Base-by-base conservation (phyloP, 2,797 vertebrate species). In the Erethizon dorsatum region DNA sequence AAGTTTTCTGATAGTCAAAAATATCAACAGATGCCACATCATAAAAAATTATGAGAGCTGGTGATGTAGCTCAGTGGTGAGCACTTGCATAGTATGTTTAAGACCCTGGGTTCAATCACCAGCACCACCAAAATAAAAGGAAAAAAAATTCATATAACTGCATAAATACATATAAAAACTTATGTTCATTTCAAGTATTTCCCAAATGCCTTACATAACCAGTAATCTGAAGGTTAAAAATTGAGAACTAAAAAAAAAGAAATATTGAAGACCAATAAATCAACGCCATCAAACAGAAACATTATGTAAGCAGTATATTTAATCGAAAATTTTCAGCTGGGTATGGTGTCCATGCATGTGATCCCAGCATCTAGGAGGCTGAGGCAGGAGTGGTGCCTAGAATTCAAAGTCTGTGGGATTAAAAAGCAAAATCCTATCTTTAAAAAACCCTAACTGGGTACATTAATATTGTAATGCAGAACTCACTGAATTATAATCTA, bases 261-360 rank as follows among this genome's bases (percentile, higher is more conserved):
- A 41, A 56, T 2, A 73, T 0, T 69, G 63, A 84, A 26, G 1
- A 91, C 14, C 7, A 28, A 80, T 45, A 83, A 91, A 71, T 37
- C 88, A 12, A 10, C 67, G 80, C 69, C 82, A 94, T 33, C 12
- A 59, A 95, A 57, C 37, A 95, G 28, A 96, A 87, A 84, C 57
- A 84, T 54, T 85, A 86, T 15, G 12, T 65, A 33, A 96, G 24
- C 13, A 5, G 78, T 45, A 26, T 75, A 61, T 8, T 20, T 56
- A 22, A 31, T 28, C 28, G 37, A 83, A 61, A 83, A 45, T 24
- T 45, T 41, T 73, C 37, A 73, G 69, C 20, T 9, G 3, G 22
- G 37, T 45, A 10, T 73, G 37, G 37, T 45, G 37, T 22, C 20
- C 10, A 73, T 22, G 12, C 20, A 37, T 73, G 37, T 45, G 10